Percentiles rank a stretch among this genome's conserved stretches.
phyloP scores from a whole-genome alignment of 37 sponge, comb jelly and placozoan species.

The Chondrilla cf. caribensis region DNA sequence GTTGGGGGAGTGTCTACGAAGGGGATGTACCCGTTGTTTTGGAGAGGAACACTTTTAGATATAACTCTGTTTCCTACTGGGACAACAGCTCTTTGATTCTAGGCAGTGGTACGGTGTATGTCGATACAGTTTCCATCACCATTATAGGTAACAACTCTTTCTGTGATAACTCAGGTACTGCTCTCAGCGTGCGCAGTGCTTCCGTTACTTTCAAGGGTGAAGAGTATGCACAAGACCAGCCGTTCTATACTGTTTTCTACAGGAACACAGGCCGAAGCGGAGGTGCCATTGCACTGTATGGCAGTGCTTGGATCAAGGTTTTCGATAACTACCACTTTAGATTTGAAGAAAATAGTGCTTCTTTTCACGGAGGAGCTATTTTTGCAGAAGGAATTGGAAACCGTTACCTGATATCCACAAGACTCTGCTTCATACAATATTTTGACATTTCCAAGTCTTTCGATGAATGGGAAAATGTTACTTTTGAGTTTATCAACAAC shows the following conservation, averaged over 20 bases:
- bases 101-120: slow-evolving; percentile 38
- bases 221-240: no score
- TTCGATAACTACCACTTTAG: background rate
- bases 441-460: background rate
- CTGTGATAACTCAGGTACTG: slow-evolving; percentile 31
- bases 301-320: slow-evolving; percentile 9
- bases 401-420: slow-evolving; percentile 21
- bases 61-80: background rate
- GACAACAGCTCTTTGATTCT: background rate
- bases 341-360: slow-evolving; percentile 25
- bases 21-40: background rate
- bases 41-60: background rate
- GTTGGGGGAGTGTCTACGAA: background rate
- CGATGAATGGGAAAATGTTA: slow-evolving; percentile 28
- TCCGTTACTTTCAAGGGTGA: background rate
- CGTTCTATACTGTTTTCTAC: background rate
- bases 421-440: slow-evolving; percentile 52
- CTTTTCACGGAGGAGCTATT: slow-evolving; percentile 28
- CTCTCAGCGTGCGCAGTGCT: slow-evolving; percentile 14
- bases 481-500: slow-evolving; percentile 39
- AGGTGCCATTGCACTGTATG: slow-evolving; percentile 43
- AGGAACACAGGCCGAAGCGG: slow-evolving; percentile 26
- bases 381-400: slow-evolving; percentile 10
- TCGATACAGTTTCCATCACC: slow-evolving; percentile 18
- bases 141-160: slow-evolving; percentile 21